Evolutionary conservation across 2,113 vertebrate species (phyloP), one percentile per base, ranked within the genome.

Genomic region (Coracopsis vasa): DNA sequence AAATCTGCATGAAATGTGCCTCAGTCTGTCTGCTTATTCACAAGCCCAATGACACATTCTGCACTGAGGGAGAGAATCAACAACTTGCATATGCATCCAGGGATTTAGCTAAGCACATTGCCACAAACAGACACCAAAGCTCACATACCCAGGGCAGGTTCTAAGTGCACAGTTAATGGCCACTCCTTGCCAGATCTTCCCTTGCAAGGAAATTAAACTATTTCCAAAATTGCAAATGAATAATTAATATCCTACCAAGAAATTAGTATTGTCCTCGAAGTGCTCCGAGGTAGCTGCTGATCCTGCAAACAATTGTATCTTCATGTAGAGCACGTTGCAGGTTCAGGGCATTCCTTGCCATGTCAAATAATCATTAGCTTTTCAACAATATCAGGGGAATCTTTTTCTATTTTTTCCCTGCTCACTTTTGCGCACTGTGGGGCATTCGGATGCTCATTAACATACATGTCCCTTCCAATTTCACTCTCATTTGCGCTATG

Each of bases 391-490:
- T 51, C 54, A 72, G 56, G 82, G 75, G 54, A 88, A 84, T 84
- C 20, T 88, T 54, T 81, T 78, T 24, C 64, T 58, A 12, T 70
- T 27, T 79, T 67, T 44, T 6, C 16, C 8, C 61, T 44, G 10
- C 41, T 88, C 0, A 0, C 28, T 95, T 91, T 94, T 94, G 87
- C 6, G 0, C 47, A 56, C 89, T 88, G 33, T 88, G 74, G 66
- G 79, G 89, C 87, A 93, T 60, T 95, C 0, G 7, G 88, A 94
- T 96, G 70, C 94, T 97, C 92, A 95, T 97, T 97, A 96, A 91
- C 89, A 96, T 96, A 82, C 67, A 73, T 86, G 95, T 90, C 86
- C 87, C 60, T 96, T 97, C 87, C 92, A 97, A 97, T 97, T 97
- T 95, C 72, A 65, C 60, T 96, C 90, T 97, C 93, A 86, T 97